These are phyloP conservation scores for Actinernus sp. DNA, from an alignment of 92 coral and sea anemone species.

Conservation along the genomic window DNA sequence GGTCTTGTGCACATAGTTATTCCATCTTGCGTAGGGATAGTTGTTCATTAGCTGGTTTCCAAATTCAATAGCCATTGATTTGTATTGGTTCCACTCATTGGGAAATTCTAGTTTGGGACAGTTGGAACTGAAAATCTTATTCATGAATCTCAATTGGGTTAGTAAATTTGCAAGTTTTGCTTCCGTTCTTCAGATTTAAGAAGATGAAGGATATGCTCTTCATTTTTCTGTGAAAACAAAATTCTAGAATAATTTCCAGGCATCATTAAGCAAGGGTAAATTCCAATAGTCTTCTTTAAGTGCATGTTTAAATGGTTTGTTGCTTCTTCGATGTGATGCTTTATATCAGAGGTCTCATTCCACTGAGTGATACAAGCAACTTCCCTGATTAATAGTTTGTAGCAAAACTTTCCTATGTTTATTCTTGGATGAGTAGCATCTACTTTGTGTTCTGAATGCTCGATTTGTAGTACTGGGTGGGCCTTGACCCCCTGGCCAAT, in stretches of 20 bases:
- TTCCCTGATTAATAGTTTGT: conserved; percentile 16
- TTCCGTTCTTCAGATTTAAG: conserved; percentile 17
- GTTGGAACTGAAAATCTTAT: conserved; percentile 14
- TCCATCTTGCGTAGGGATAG: conserved; percentile 34
- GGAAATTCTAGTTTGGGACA: conserved; percentile 28
- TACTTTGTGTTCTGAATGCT: conserved; percentile 26
- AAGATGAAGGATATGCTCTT: conserved; percentile 4
- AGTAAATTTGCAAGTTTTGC: conserved; percentile 3
- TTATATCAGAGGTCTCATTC: conserved; percentile 24
- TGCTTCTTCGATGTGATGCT: conserved; percentile 27
- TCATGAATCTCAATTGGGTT: conserved; percentile 1
- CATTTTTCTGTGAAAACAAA: conserved; percentile 28
- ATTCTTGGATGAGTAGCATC: conserved; percentile 40
- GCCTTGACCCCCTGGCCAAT: conserved; percentile 15
- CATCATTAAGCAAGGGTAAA: conserved; percentile 39
- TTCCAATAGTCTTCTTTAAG: conserved; percentile 20
- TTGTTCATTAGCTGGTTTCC: conserved; percentile 5
- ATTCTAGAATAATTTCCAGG: conserved; percentile 48
- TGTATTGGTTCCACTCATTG: conserved; percentile 9
- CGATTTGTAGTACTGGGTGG: conserved; percentile 14
- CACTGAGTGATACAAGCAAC: conserved; percentile 38
- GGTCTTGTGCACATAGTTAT: conserved; percentile 37
- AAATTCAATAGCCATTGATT: conserved; percentile 13
- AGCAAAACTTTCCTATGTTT: conserved; percentile 26
- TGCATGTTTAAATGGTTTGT: conserved; percentile 19